Base-by-base conservation (phyloP, 2,888 invertebrate genomes). In the Podabrus alpinus region DNA sequence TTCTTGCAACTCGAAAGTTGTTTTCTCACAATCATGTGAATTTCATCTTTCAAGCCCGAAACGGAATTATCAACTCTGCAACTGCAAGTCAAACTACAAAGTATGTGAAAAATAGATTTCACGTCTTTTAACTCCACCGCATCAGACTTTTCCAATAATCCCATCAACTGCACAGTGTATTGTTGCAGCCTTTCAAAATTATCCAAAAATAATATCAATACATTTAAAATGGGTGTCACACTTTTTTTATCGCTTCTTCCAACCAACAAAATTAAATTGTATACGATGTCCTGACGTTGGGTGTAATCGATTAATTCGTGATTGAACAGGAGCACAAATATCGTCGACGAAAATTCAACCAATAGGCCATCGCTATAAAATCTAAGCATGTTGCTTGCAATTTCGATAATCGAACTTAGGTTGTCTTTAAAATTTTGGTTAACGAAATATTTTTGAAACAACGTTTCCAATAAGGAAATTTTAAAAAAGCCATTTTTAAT, bases 11-110 rank as follows among this genome's bases (percentile, higher is more conserved):
- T 92, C 2, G 93, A 91, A 59, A 97, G 88, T 86, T 96, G 94
- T 85, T 97, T 97, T 79, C 93, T 91, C n/a, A 96, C 91, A 15
- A 96, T 88, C 89, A 97, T 96, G 83, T 93, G 92, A 69, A 97
- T 90, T 84, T 96, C 95, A 87, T 95, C 94, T 85, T 93, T 92
- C 59, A 95, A 90, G 3, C 88, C 86, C n/a, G 88, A 86, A 25
- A 88, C 82, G 2, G 87, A 83, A 24, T 89, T 88, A 59, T 87
- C 83, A 10, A 83, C 87, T 66, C 85, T 86, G 79, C 83, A 85
- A n/a, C 87, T 89, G 87, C 86, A 96, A 21, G 94, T 94, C 61
- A 95, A 89, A 15, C 90, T 90, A 84, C 95, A 94, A 3, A 97
- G 86, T 79, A 96, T 88, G 84, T 95, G 93, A 90, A 95, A 94